These are phyloP conservation scores for Plectropomus leopardus DNA, from an alignment of 2,113 vertebrate genomes.

Conservation along the genomic window DNA sequence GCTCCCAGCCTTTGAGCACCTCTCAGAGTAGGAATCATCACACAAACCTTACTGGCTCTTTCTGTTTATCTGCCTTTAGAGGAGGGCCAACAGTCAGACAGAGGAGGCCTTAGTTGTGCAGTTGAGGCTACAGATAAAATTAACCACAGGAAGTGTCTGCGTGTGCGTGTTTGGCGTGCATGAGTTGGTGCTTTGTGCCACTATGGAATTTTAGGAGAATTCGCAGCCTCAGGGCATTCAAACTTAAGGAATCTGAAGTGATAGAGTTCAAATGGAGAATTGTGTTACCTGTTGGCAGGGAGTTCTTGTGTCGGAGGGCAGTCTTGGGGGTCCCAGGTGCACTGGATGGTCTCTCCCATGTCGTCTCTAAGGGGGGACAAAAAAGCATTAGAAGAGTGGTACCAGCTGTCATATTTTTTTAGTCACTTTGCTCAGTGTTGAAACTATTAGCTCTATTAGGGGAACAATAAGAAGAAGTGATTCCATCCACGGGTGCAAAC, in stretches of 20 bases:
- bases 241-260: slow-evolving; percentile 3
- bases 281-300: slow-evolving; percentile 89
- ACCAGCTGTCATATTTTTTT: neutral
- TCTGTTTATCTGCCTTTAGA: slow-evolving; percentile 32
- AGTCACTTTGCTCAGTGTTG: neutral
- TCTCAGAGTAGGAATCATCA: neutral
- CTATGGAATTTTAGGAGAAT: slow-evolving; percentile 47
- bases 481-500: slow-evolving; percentile 23
- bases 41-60: slow-evolving; percentile 26
- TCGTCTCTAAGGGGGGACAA: slow-evolving; percentile 87
- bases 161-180: slow-evolving; percentile 41
- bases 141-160: slow-evolving; percentile 69
- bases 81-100: slow-evolving; percentile 56
- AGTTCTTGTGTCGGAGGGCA: slow-evolving; percentile 89
- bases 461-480: slow-evolving; percentile 54
- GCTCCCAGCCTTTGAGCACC: slow-evolving; percentile 10
- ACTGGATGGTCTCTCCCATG: slow-evolving; percentile 94
- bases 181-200: slow-evolving; percentile 61
- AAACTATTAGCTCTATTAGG: neutral
- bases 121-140: slow-evolving; percentile 64
- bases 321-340: slow-evolving; percentile 91
- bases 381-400: slow-evolving; percentile 8
- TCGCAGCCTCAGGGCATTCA: slow-evolving; percentile 28
- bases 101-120: slow-evolving; percentile 51
- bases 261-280: slow-evolving; percentile 12